Conservation (phyloP, 2,888 invertebrate species). For the Drosophila neutralis region DNA sequence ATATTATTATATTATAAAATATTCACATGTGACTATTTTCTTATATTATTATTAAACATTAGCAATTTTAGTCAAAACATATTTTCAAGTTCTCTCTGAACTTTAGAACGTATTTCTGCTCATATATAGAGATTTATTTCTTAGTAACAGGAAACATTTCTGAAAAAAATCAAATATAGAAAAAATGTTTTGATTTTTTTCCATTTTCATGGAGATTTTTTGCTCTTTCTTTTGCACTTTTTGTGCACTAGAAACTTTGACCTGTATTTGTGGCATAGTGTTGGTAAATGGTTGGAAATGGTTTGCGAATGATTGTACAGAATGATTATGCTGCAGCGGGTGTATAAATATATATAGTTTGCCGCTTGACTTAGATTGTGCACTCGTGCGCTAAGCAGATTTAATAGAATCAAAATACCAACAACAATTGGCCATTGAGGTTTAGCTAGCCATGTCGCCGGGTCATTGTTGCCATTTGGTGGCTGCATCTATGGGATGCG, state of each 20-base stretch:
- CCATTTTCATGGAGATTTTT: background rate
- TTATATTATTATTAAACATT: background rate
- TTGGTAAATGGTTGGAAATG: background rate
- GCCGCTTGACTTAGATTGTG: slow-evolving; percentile 40
- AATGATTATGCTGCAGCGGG: background rate
- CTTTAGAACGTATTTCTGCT: background rate
- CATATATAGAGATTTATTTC: background rate
- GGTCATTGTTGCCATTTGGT: slow-evolving; percentile 50
- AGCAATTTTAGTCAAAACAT: background rate
- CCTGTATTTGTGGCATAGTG: background rate
- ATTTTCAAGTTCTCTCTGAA: too few relatives aligned
- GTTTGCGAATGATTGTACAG: background rate
- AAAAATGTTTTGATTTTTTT: background rate
- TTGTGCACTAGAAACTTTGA: background rate
- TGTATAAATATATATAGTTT: slow-evolving; percentile 13
- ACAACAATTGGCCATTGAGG: slow-evolving; percentile 65
- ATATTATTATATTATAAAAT: too few relatives aligned
- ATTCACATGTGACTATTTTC: background rate
- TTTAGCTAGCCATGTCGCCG: slow-evolving; percentile 74
- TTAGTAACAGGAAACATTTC: background rate
- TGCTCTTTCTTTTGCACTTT: background rate
- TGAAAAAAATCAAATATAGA: background rate
- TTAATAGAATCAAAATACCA: slow-evolving; percentile 34
- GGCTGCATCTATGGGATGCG: slow-evolving; percentile 17
- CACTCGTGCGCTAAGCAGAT: slow-evolving; percentile 62